A percentile compares a stretch with the other conserved stretches of the same genome.
phyloP scores from a whole-genome alignment of 2,113 vertebrate genomes.

The Eolophus roseicapilla region DNA sequence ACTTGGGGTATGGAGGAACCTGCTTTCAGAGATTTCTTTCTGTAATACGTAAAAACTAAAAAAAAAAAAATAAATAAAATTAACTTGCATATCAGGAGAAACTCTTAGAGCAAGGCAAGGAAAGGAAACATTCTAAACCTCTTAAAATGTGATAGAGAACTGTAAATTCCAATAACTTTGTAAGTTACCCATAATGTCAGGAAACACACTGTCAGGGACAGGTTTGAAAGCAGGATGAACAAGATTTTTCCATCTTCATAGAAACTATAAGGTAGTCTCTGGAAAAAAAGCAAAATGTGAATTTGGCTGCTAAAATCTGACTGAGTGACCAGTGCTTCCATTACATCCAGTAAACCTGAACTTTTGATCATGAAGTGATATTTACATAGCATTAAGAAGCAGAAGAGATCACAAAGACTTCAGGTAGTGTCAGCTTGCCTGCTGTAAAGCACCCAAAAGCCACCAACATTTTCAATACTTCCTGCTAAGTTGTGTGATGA shows the following conservation, averaged over 20 bases:
- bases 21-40: not conserved
- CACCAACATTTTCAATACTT: not conserved
- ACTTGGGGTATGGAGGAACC: not conserved
- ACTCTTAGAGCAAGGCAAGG: not conserved
- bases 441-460: not conserved
- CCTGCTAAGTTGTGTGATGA: not conserved
- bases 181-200: not conserved
- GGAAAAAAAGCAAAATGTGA: not conserved
- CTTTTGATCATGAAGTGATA: not conserved
- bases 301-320: not conserved
- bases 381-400: not conserved
- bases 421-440: not conserved
- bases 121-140: not conserved
- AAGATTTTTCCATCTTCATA: not conserved
- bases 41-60: not conserved
- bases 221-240: not conserved
- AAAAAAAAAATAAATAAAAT: not conserved
- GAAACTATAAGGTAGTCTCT: not conserved
- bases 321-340: not conserved
- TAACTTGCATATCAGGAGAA: not conserved
- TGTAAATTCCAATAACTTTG: not conserved
- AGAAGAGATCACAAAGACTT: not conserved
- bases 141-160: not conserved
- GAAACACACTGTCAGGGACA: not conserved
- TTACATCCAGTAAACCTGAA: not conserved